Percentiles rank a stretch among this genome's conserved stretches.
Evolutionary conservation across 2,797 vertebrate genomes (phyloP).

Genomic region (Benthosema pterotum): DNA sequence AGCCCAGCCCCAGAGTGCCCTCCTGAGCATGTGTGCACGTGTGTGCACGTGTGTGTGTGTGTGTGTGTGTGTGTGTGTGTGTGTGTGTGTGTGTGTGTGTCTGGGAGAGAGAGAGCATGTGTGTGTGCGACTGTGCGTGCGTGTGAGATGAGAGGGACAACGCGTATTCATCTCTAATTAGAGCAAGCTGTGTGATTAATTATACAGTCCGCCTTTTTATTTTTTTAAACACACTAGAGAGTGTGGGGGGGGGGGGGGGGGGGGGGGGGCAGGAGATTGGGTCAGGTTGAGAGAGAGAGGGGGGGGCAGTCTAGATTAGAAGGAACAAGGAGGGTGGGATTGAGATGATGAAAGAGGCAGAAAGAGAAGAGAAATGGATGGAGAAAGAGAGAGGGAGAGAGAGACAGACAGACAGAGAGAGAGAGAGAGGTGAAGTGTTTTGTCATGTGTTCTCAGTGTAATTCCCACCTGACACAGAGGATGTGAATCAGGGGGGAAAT

Average conservation of each 20-base stretch:
- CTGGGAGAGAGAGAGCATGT: too few species aligned
- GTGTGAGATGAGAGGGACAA: constrained; percentile 92
- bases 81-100: neutral
- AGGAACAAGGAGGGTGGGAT: neutral
- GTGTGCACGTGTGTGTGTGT: neutral
- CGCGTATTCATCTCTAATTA: constrained; percentile 99
- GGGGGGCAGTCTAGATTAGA: constrained; percentile 22
- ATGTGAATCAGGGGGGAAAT: constrained; percentile 95
- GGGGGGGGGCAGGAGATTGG: constrained; percentile 62
- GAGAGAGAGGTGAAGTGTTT: constrained; percentile 93
- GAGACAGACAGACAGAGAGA: constrained; percentile 72
- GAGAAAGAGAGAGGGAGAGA: neutral
- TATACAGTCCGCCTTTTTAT: constrained; percentile 99
- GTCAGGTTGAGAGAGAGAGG: constrained; percentile 76
- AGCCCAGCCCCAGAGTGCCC: neutral
- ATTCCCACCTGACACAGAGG: constrained; percentile 99
- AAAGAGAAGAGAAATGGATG: constrained; percentile 7
- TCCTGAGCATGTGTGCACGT: neutral
- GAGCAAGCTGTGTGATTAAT: constrained; percentile 99
- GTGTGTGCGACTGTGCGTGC: constrained; percentile 30
- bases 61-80: constrained; percentile 1
- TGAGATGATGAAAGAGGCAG: neutral
- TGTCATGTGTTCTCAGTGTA: constrained; percentile 95
- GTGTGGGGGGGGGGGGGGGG: constrained; percentile 90
- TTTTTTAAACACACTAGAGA: constrained; percentile 76